Evolutionary conservation across 2,888 invertebrate genomes (phyloP), one percentile per base, ranked within the genome.

Genomic region (Macrophya annulata): DNA sequence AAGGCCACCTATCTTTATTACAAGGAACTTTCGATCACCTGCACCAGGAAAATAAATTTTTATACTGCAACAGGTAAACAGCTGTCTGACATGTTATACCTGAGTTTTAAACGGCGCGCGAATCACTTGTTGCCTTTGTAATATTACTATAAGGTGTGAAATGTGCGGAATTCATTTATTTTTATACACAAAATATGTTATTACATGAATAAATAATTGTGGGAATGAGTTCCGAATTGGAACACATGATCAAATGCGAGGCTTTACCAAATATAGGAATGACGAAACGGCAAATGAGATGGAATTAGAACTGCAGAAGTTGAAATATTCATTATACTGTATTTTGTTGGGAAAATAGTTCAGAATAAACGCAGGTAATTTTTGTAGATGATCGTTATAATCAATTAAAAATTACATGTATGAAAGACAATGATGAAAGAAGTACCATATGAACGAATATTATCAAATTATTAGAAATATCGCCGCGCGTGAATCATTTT

Each of bases 1-100:
- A 8, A 65, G 15, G 59, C 81, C 81, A 81, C 45, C 81, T 81
- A 43, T 43, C 40, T 15, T 31, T n/a, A 15, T 55, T 31, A 31
- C 31, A 31, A n/a, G 0, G 31, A 77, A 77, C 51, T 8, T 45
- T 21, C 25, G 76, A 51, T 55, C 77, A 51, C 51, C 77, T 77
- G 37, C 51, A 51, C 55, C 51, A 51, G 77, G 31, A 51, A 15
- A 37, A 31, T 31, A 31, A 31, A 31, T 31, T 31, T 51, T 55
- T 17, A 17, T 31, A 0, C 48, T 55, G 48, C 76, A 15, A 37
- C 51, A 51, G 51, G 51, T 74, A 74, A 74, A 43, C 12, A n/a
- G 43, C 21, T 21, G 37, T 74, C 43, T 5, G 21, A 1, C 25
- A 25, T 31, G 72, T 9, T 43, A 62, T 74, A 45, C n/a, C 45